A percentile compares a stretch with the other conserved stretches of the same genome.
phyloP scores from a whole-genome alignment of 2,113 vertebrate genomes.

The Antechinus flavipes region DNA sequence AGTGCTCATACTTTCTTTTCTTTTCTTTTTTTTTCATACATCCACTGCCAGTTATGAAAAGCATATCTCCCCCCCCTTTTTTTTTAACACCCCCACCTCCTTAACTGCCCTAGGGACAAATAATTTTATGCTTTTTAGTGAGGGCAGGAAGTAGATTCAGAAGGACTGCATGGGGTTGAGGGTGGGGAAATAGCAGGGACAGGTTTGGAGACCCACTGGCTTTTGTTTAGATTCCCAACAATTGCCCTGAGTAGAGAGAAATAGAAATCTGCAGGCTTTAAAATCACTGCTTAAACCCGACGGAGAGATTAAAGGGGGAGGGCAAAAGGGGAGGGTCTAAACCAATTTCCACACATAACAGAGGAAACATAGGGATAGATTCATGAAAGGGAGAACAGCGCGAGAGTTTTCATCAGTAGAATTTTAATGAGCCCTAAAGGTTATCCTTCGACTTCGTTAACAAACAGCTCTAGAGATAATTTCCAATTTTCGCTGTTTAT shows the following conservation, averaged over 20 bases:
- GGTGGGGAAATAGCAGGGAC: slow-evolving; percentile 10
- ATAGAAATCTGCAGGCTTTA: slow-evolving; percentile 68
- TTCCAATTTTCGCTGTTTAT: slow-evolving; percentile 51
- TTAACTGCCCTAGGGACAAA: slow-evolving; percentile 19
- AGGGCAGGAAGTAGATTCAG: slow-evolving; percentile 20
- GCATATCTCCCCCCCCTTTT: neutral
- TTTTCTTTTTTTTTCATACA: neutral
- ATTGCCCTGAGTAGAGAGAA: slow-evolving; percentile 52
- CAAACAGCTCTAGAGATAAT: slow-evolving; percentile 63
- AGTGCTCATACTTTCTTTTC: slow-evolving; percentile 24
- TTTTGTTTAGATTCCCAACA: slow-evolving; percentile 63
- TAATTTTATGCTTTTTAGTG: slow-evolving; percentile 28
- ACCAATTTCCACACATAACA: slow-evolving; percentile 40
- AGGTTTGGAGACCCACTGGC: neutral
- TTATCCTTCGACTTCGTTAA: slow-evolving; percentile 74
- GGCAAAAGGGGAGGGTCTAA: slow-evolving; percentile 36
- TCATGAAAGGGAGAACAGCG: slow-evolving; percentile 4
- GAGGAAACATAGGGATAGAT: slow-evolving; percentile 12
- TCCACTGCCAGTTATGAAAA: slow-evolving; percentile 40
- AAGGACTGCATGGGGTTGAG: neutral
- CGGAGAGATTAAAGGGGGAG: slow-evolving; percentile 58
- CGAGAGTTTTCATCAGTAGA: slow-evolving; percentile 32
- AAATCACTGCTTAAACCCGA: slow-evolving; percentile 74
- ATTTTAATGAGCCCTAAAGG: slow-evolving; percentile 78
- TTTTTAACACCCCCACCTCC: neutral